These are phyloP conservation scores for Petroica traversi DNA, from an alignment of 2,113 vertebrate species.

Conservation along the genomic window DNA sequence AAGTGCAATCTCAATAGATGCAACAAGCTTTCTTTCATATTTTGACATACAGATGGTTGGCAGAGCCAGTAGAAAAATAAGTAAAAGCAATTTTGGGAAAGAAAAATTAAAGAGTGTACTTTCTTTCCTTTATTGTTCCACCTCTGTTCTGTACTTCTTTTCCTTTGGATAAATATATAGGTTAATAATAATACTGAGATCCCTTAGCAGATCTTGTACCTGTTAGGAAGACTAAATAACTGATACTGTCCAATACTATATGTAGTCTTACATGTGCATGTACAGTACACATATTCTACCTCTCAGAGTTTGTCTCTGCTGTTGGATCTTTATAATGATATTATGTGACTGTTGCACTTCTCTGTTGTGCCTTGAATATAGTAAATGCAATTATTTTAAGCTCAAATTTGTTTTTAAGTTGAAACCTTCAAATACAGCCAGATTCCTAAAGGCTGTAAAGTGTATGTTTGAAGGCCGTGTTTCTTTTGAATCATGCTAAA, in stretches of 20 bases:
- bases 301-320: neutral
- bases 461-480: rapidly evolving
- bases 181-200: neutral
- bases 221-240: neutral
- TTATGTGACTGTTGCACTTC: neutral
- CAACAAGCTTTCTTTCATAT: neutral
- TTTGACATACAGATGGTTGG: neutral
- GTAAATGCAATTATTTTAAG: neutral
- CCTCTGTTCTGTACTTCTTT: neutral
- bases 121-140: neutral
- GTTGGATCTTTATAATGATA: neutral
- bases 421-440: neutral
- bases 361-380: neutral
- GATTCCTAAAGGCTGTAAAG: neutral
- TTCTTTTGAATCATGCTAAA: neutral
- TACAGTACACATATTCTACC: neutral
- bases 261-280: neutral
- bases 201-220: neutral
- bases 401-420: neutral
- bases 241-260: neutral
- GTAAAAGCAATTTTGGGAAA: neutral
- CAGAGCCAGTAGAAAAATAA: neutral
- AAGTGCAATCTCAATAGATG: neutral
- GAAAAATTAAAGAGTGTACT: neutral
- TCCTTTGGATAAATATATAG: neutral